These are phyloP conservation scores for Nymphicus hollandicus DNA, from an alignment of 2,113 vertebrate species.

Conservation along the genomic window DNA sequence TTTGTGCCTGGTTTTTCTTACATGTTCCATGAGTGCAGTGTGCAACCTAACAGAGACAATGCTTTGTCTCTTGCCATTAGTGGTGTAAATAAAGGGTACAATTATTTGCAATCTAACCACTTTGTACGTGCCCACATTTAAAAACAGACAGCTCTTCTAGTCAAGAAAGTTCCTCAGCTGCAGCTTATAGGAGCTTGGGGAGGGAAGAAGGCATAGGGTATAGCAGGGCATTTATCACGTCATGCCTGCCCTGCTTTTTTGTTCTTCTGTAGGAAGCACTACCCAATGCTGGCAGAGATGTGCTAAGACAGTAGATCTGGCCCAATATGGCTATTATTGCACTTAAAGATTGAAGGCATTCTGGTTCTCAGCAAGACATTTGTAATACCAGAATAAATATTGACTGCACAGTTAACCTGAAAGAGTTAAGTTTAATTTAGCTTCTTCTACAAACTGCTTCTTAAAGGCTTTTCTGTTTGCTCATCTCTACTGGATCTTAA, in stretches of 20 bases:
- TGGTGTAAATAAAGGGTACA: background rate
- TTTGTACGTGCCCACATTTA: background rate
- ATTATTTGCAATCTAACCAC: background rate
- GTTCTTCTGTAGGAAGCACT: background rate
- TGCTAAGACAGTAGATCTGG: background rate
- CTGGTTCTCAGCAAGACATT: background rate
- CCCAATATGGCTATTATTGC: background rate
- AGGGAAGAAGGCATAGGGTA: background rate
- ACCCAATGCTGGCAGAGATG: background rate
- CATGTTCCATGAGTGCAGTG: background rate
- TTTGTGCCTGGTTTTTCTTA: background rate
- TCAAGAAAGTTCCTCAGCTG: background rate
- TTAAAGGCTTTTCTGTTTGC: slow-evolving; percentile 48
- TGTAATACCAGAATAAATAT: background rate
- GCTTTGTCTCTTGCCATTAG: background rate
- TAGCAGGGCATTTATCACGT: background rate
- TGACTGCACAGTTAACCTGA: background rate
- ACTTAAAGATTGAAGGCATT: background rate
- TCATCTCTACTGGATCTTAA: slow-evolving; percentile 47
- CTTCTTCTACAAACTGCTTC: background rate
- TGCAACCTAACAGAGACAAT: background rate
- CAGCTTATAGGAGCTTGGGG: background rate
- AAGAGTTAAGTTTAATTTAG: slow-evolving; percentile 19
- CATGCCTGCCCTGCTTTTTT: background rate
- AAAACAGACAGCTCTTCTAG: background rate